Evolutionary conservation across 2,113 vertebrate species (phyloP), one percentile per base, ranked within the genome.

Genomic region (Nesogale talazaci): DNA sequence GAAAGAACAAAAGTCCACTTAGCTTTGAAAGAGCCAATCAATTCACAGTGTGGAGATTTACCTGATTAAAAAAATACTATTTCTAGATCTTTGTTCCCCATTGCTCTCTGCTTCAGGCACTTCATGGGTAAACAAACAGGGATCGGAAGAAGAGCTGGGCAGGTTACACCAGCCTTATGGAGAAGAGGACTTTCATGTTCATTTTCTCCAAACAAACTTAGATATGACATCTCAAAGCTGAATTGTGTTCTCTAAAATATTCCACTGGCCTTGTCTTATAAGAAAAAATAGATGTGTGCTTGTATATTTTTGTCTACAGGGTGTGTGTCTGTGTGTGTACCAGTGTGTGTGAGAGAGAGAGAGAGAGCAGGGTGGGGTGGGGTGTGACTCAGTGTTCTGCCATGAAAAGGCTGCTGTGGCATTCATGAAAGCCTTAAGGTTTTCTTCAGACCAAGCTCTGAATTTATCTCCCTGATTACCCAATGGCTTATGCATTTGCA

Each of bases 1-100:
- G 75, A 90, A 81, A 29, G 57, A 93, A 34, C 78, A 57, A 94
- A 92, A 94, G 95, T 83, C 69, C 81, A 91, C 67, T 94, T 94
- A 29, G 20, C 31, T 87, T 81, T 89, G 69, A 57, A 95, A 95
- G 69, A 91, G 46, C 69, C 70, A 57, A 42, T 91, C 77, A 75
- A 31, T 92, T 92, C 70, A 10, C 42, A 57, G 77, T 78, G 63
- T 92, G 80, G 25, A 56, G n/a, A 25, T 25, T 89, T 93, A 85
- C 63, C 65, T 79, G 57, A 75, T 63, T 61, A 20, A 84, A 94
- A 94, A 89, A 89, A 86, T 23, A 46, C 10, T 23, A 67, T 38
- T 89, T 86, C 82, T 86, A 38, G 19, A 7, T 80, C 38, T 86
- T 85, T 77, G 36, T 74, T 92, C 38, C 16, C 63, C 84, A 38